Percentiles rank a stretch among this genome's conserved stretches.
phyloP scores from a whole-genome alignment of 2,888 invertebrate genomes.

The Drosophila percnosoma region DNA sequence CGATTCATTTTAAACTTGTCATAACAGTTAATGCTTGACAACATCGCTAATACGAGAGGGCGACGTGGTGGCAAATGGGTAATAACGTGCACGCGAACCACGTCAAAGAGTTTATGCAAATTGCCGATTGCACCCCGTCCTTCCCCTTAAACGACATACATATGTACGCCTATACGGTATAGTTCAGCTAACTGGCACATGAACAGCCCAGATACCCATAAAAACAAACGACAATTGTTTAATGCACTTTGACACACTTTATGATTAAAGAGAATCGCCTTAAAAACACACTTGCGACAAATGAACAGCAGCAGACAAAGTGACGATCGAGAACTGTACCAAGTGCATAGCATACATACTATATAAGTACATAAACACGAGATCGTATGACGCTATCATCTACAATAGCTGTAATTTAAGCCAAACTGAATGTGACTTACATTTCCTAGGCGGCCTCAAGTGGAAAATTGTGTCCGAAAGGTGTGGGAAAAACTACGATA shows the following conservation, averaged over 20 bases:
- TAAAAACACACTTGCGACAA: slow-evolving; percentile 14
- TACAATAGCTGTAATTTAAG: slow-evolving; percentile 49
- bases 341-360: background rate
- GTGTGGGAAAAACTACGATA: slow-evolving; percentile 42
- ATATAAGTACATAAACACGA: slow-evolving; percentile 8
- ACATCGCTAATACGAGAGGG: background rate
- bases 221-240: slow-evolving; percentile 63
- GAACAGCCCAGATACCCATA: slow-evolving; percentile 34
- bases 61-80: slow-evolving; percentile 15
- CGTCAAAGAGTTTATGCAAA: slow-evolving; percentile 57
- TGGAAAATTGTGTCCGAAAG: slow-evolving; percentile 71
- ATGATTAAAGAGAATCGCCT: slow-evolving; percentile 31
- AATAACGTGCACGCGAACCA: slow-evolving; percentile 65
- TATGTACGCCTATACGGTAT: background rate
- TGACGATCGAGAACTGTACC: slow-evolving; percentile 7
- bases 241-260: slow-evolving; percentile 80
- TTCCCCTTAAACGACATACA: background rate
- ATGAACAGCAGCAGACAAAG: slow-evolving; percentile 36
- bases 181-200: slow-evolving; percentile 22
- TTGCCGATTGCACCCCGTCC: slow-evolving; percentile 5
- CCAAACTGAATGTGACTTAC: slow-evolving; percentile 58
- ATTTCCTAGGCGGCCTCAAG: slow-evolving; percentile 41
- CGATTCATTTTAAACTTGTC: slow-evolving; percentile 50
- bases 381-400: slow-evolving; percentile 15
- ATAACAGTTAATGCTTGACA: slow-evolving; percentile 48